phyloP scores from a whole-genome alignment of 2,113 vertebrate genomes.

The Australoheros scitulus region DNA sequence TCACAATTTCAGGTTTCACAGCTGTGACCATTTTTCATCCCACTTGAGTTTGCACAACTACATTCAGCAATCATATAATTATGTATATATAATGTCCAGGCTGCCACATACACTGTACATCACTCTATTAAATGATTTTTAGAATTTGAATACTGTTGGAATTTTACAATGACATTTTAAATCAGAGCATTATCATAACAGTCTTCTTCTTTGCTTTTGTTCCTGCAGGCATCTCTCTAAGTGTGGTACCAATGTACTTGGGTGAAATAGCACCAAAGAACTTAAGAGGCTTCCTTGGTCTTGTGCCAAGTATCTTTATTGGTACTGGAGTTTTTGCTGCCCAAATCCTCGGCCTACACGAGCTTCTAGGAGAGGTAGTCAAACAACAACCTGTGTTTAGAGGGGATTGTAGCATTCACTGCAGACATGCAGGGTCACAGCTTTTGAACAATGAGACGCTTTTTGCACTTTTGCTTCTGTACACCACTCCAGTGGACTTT shows the following conservation, averaged over 20 bases:
- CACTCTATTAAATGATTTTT: too few relatives aligned
- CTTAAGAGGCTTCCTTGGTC: constrained; percentile 86
- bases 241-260: constrained; percentile 91
- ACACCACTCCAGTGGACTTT: background rate
- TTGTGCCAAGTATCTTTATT: constrained; percentile 90
- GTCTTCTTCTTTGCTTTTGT: background rate
- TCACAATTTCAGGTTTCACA: too few relatives aligned
- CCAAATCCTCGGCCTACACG: constrained; percentile 87
- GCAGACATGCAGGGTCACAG: too few relatives aligned
- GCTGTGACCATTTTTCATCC: too few relatives aligned
- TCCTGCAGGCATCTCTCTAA: constrained; percentile 85
- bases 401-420: background rate
- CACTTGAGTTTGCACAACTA: too few relatives aligned
- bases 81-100: too few relatives aligned
- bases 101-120: too few relatives aligned
- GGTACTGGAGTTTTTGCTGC: constrained; percentile 87
- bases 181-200: background rate
- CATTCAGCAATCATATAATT: too few relatives aligned
- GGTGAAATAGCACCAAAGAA: constrained; percentile 91
- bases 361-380: constrained; percentile 86
- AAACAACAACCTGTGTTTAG: background rate
- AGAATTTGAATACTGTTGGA: too few relatives aligned
- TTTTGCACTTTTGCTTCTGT: too few relatives aligned
- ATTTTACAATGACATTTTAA: background rate
- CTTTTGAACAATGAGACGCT: too few relatives aligned